These are phyloP conservation scores for Heliconius sara DNA, from an alignment of 2,888 invertebrate genomes.

Conservation along the genomic window DNA sequence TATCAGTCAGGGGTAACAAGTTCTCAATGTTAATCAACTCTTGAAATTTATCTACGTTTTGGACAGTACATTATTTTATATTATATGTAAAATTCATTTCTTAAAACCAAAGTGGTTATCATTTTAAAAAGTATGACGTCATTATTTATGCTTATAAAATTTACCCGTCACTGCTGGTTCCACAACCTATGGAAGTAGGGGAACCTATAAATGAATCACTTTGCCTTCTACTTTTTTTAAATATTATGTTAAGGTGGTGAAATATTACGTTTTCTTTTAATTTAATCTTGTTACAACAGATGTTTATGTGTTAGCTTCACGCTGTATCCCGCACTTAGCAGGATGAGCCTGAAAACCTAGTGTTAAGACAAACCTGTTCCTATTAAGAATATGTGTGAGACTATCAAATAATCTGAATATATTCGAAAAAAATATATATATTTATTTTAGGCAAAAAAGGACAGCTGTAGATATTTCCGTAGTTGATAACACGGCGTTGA, in stretches of 20 bases:
- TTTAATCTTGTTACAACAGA: too few relatives aligned
- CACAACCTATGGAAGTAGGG: neutral
- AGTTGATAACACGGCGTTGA: neutral
- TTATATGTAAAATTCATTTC: neutral
- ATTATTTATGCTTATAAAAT: neutral
- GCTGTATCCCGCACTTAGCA: too few relatives aligned
- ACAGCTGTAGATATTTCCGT: too few relatives aligned
- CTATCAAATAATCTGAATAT: too few relatives aligned
- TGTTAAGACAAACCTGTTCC: neutral
- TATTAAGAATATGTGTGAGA: neutral
- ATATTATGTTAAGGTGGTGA: neutral
- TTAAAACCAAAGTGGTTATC: neutral
- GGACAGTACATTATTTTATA: neutral
- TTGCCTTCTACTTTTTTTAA: neutral
- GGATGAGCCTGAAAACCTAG: neutral
- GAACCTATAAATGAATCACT: neutral
- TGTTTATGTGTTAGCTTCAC: too few relatives aligned
- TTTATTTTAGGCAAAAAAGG: too few relatives aligned
- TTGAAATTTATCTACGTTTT: neutral
- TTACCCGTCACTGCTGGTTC: neutral
- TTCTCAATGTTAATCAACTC: conserved; percentile 13
- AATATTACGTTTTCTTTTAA: neutral
- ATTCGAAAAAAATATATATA: too few relatives aligned
- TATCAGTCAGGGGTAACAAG: neutral
- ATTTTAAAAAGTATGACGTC: neutral